These are phyloP conservation scores for Acrocephalus arundinaceus DNA, from an alignment of 2,113 vertebrate species.

Conservation along the genomic window DNA sequence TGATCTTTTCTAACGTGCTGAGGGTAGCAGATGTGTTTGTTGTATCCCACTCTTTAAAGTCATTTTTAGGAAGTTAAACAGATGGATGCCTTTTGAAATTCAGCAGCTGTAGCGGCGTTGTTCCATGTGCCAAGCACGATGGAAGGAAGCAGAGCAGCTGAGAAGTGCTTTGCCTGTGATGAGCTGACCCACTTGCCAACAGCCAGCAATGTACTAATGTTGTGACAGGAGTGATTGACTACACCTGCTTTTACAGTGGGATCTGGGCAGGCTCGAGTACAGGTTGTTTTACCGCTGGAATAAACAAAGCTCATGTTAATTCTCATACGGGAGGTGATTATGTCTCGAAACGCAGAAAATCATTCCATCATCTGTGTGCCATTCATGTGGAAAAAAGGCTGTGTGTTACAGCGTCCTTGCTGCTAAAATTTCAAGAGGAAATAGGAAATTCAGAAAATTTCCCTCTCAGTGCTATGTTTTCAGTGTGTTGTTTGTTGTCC, in stretches of 20 bases:
- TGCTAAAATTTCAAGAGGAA: not conserved
- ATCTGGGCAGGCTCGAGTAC: not conserved
- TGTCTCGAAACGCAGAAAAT: not conserved
- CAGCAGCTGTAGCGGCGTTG: not conserved
- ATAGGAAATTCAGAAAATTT: not conserved
- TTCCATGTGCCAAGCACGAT: not conserved
- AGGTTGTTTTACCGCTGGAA: not conserved
- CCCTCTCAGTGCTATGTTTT: not conserved
- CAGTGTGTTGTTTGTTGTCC: not conserved
- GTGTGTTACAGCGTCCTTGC: not conserved
- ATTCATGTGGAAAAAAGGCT: not conserved
- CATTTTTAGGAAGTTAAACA: conserved; percentile 32
- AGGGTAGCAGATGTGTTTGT: conserved; percentile 47
- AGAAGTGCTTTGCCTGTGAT: not conserved
- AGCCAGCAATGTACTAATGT: not conserved
- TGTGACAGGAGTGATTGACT: not conserved
- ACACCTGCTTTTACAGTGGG: not conserved
- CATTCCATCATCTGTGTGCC: not conserved
- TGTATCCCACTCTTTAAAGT: not conserved
- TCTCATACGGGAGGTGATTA: not conserved
- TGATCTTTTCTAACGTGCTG: conserved; percentile 9
- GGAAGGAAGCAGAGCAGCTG: not conserved
- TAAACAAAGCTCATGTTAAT: not conserved
- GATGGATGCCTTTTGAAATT: conserved; percentile 39
- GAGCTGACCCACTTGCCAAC: not conserved